phyloP scores from a whole-genome alignment of 2,888 invertebrate genomes.

The Parnassius glacialis region DNA sequence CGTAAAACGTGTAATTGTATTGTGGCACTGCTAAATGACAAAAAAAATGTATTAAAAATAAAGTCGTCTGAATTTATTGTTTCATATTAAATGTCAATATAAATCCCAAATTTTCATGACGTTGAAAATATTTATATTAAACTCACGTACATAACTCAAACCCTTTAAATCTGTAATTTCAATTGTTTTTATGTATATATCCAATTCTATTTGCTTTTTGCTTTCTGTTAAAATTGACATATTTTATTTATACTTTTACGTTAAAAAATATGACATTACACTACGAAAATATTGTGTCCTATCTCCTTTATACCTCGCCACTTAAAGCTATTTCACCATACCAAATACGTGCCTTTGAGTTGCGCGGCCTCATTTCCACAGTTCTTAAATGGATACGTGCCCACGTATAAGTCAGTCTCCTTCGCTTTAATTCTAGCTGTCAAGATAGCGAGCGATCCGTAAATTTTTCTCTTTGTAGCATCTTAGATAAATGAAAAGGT shows the following conservation, averaged over 20 bases:
- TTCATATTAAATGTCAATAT: too few species aligned
- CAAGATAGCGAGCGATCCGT: conserved; percentile 26
- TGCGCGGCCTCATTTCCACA: conserved; percentile 24
- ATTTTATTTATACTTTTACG: background rate
- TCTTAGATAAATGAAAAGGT: conserved; percentile 36
- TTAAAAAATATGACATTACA: background rate
- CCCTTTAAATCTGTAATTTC: too few species aligned
- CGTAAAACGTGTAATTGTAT: too few species aligned
- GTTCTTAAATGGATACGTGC: conserved; percentile 25
- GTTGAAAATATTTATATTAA: too few species aligned
- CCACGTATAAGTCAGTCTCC: conserved; percentile 27
- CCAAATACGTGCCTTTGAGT: conserved; percentile 23
- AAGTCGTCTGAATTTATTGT: too few species aligned
- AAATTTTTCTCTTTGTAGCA: conserved; percentile 32
- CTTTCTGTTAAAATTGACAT: too few species aligned
- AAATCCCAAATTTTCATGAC: too few species aligned
- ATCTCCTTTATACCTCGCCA: conserved; percentile 7
- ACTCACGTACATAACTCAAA: too few species aligned
- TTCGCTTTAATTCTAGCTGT: conserved; percentile 28
- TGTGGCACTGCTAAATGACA: too few species aligned
- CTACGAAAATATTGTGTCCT: conserved; percentile 1
- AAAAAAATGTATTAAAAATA: too few species aligned
- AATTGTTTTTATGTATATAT: background rate
- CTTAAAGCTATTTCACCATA: conserved; percentile 9
- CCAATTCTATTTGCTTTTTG: background rate